These are phyloP conservation scores for Drosophila saltans DNA, from an alignment of 1,140 invertebrate genomes.

Conservation along the genomic window DNA sequence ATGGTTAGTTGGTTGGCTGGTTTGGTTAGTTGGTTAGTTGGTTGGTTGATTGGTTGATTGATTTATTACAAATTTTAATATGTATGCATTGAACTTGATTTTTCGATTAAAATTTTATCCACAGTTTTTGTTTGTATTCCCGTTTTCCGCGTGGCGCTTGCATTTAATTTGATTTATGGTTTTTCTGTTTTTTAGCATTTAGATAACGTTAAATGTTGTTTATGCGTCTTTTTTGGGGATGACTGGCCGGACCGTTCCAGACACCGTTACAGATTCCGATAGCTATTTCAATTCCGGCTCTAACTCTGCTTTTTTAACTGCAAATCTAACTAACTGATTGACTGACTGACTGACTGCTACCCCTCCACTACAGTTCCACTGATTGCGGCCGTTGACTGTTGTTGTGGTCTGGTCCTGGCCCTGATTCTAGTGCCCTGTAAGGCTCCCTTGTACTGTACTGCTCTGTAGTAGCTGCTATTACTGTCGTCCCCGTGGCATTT, in stretches of 20 bases:
- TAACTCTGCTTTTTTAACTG: background rate
- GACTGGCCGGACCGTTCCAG: slow-evolving; percentile 20
- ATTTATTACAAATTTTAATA: slow-evolving; percentile 38
- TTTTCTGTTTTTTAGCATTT: slow-evolving; percentile 3
- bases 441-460: slow-evolving; percentile 24
- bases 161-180: slow-evolving; percentile 10
- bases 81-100: slow-evolving; percentile 24
- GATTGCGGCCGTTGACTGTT: slow-evolving; percentile 43
- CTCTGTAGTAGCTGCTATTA: slow-evolving; percentile 13
- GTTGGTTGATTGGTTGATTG: slow-evolving; percentile 49
- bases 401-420: slow-evolving; percentile 21
- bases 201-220: background rate
- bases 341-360: background rate
- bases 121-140: background rate
- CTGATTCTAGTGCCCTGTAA: slow-evolving; percentile 13
- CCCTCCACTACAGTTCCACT: slow-evolving; percentile 17
- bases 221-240: background rate
- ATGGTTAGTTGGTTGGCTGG: slow-evolving; percentile 11
- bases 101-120: slow-evolving; percentile 33
- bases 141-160: slow-evolving; percentile 14
- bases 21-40: background rate
- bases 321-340: background rate
- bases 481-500: slow-evolving; percentile 13
- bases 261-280: slow-evolving; percentile 14
- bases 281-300: slow-evolving; percentile 6